Base-by-base conservation (phyloP, 1,140 invertebrate species). In the Meloidogyne floridensis region DNA sequence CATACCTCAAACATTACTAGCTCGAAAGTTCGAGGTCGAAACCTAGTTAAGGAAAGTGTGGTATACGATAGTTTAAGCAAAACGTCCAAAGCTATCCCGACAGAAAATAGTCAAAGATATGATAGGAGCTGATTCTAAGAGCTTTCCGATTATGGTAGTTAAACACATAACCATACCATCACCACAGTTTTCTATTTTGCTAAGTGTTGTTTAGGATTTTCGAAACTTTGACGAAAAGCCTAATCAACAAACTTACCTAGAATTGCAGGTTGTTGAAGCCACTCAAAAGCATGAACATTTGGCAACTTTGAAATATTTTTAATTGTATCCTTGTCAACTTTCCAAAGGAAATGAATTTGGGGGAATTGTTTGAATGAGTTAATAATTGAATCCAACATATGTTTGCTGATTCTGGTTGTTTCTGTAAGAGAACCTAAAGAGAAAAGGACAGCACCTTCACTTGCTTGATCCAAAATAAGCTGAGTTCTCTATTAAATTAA, bases 201-300 rank as follows among this genome's bases (percentile, higher is more conserved):
- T 18, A 6, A 8, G 32, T 32, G 51, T 82, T 82, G 75, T 32
- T 51, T n/a, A 56, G 77, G 13, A 18, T 9, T 15, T 8, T 10
- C 2, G 75, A 56, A 18, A 79, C 65, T 56, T 79, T 32, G 32
- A 32, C 32, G 32, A 32, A 32, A 32, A 32, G 32, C 32, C 32
- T 32, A 32, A 32, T 32, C 32, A 32, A 32, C 32, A 18, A 78
- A 78, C 83, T 88, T 91, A 92, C 92, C 92, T 70, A 93, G 88
- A 86, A 93, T 89, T 87, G 93, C 93, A 85, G 93, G 92, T 90
- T 94, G 94, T n/a, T 93, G 93, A 83, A 93, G 90, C 93, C 93
- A 94, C 83, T 92, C 91, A 75, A 91, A 86, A 43, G 93, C 54
- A 77, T 85, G 80, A 4, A 90, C 79, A 81, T 89, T 90, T 11